Evolutionary conservation across 2,888 invertebrate genomes (phyloP).

Genomic region (Mycalesis mineus): DNA sequence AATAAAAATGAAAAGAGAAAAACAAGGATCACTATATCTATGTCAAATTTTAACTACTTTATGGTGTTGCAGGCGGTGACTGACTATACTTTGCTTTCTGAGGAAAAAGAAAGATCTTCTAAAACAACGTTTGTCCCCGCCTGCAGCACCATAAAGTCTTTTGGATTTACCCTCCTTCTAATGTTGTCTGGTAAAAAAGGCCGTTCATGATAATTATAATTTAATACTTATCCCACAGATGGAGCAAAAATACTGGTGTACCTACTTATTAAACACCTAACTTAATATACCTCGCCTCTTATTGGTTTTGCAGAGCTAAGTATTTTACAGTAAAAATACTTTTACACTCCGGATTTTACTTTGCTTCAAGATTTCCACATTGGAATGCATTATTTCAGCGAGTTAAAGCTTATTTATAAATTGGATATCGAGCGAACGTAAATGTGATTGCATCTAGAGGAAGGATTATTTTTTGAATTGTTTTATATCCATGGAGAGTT

Average conservation of each 20-base stretch:
- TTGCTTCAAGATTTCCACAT: constrained; percentile 2
- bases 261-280: constrained; percentile 11
- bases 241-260: neutral
- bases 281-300: constrained; percentile 11
- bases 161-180: no score
- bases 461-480: neutral
- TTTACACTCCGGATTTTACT: constrained; percentile 5
- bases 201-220: neutral
- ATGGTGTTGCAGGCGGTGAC: no score
- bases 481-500: neutral
- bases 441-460: neutral
- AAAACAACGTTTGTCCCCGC: no score
- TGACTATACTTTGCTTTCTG: no score
- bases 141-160: no score
- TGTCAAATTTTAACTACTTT: no score
- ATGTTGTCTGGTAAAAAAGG: no score
- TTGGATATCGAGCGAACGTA: neutral
- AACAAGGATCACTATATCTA: no score
- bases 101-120: no score
- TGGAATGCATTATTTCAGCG: constrained; percentile 1
- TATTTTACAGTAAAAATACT: constrained; percentile 11
- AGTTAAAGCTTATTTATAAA: neutral
- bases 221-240: neutral
- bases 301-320: constrained; percentile 12
- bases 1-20: no score